A percentile compares a stretch with the other conserved stretches of the same genome.
Conservation (phyloP, 2,797 vertebrate genomes). For the Manis crassicaudata region DNA sequence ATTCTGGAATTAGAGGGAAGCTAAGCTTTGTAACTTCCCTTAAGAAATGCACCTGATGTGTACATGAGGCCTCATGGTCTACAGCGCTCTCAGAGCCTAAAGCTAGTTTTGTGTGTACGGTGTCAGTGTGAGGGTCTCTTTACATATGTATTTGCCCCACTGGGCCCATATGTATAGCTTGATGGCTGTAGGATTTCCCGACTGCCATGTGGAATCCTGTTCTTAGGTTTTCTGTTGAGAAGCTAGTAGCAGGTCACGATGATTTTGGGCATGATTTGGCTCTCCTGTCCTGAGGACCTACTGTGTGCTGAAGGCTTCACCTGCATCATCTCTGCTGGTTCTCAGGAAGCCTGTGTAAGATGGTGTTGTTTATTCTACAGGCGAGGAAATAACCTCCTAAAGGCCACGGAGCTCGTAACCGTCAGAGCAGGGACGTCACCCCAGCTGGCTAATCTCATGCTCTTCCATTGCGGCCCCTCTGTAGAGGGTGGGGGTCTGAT, state of each 20-base stretch:
- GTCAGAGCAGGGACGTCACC: too few relatives aligned
- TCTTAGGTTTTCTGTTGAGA: not conserved
- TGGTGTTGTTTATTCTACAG: not conserved
- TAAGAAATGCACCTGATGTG: not conserved
- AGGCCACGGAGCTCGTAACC: not conserved
- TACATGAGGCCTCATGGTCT: not conserved
- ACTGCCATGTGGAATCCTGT: accelerated
- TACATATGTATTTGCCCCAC: not conserved
- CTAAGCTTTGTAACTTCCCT: not conserved
- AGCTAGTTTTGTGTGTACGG: accelerated
- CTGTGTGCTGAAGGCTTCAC: not conserved
- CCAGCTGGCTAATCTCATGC: accelerated
- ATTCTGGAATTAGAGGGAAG: not conserved
- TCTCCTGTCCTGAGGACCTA: not conserved
- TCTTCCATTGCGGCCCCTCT: not conserved
- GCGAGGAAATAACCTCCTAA: not conserved
- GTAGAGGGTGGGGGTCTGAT: not conserved
- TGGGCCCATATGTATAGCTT: not conserved
- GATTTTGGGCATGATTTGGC: too few relatives aligned
- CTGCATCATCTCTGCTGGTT: not conserved
- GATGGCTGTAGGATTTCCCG: not conserved
- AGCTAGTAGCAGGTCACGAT: not conserved
- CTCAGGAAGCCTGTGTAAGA: not conserved
- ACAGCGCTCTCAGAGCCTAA: not conserved
- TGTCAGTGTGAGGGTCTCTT: not conserved